A percentile compares a stretch with the other conserved stretches of the same genome.
phyloP scores from a whole-genome alignment of 2,113 vertebrate species.

The Eulemur macaco region DNA sequence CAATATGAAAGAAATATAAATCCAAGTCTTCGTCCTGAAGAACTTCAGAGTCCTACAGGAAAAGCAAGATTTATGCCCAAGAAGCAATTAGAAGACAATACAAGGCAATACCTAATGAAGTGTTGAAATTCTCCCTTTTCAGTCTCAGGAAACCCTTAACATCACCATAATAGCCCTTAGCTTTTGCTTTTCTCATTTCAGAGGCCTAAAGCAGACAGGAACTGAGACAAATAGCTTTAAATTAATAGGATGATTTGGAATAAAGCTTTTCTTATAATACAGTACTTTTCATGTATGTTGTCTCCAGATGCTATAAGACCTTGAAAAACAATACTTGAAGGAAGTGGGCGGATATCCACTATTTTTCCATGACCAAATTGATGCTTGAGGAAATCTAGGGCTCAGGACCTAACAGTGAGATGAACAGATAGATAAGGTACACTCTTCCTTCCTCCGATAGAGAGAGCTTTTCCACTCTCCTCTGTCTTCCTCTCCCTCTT shows the following conservation, averaged over 20 bases:
- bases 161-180: slow-evolving; percentile 3
- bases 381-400: neutral
- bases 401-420: neutral
- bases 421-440: neutral
- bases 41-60: slow-evolving; percentile 24
- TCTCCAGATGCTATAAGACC: slow-evolving; percentile 23
- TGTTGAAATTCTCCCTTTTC: neutral
- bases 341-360: neutral
- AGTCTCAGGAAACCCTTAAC: slow-evolving; percentile 42
- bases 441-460: neutral
- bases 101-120: slow-evolving; percentile 12
- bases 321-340: slow-evolving; percentile 33
- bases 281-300: neutral
- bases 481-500: neutral
- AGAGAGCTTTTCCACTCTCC: neutral
- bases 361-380: neutral
- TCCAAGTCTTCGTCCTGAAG: neutral
- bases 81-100: slow-evolving; percentile 64
- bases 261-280: slow-evolving; percentile 8
- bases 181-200: slow-evolving; percentile 54
- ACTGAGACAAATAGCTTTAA: slow-evolving; percentile 27
- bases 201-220: slow-evolving; percentile 64
- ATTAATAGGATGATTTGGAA: slow-evolving; percentile 19
- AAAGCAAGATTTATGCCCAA: slow-evolving; percentile 41
- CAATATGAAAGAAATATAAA: neutral